Evolutionary conservation across 2,113 vertebrate genomes (phyloP), one percentile per base, ranked within the genome.

Genomic region (Xerus inauris): DNA sequence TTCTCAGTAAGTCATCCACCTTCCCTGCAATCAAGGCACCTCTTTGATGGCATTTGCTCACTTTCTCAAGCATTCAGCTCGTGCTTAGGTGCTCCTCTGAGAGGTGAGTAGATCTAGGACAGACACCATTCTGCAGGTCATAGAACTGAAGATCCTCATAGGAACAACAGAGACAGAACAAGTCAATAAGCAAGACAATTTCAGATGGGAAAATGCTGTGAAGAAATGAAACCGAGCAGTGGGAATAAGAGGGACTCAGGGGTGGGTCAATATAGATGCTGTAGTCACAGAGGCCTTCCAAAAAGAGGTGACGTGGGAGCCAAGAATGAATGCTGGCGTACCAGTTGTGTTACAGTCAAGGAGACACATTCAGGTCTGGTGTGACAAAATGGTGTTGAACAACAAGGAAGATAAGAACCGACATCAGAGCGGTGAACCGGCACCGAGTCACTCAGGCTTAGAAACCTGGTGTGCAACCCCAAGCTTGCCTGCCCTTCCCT

Each of bases 61-160:
- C 49, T 80, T 80, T 79, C 26, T 54, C 12, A 3, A 0, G 1
- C 11, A 24, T 1, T 10, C 1, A 5, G 6, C 26, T 14, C 16
- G 35, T 13, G 26, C 35, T 57, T 2, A 6, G 20, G 19, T 40
- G 11, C 20, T 45, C 51, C 51, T 7, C 12, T 32, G 19, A 47
- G 38, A 59, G 64, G 73, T 28, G 14, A 57, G 26, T 0, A 12
- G 40, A 69, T 54, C 59, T 14, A 42, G 51, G 51, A 35, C 1
- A 75, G 47, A 22, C 20, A n/a, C 17, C 0, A 1, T 38, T 2
- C 9, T 0, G 10, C 3, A 19, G 47, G 32, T 24, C 26, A 12
- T 0, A 30, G 62, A 49, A 16, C 17, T 42, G 19, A 62, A 42
- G n/a, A 17, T 38, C 73, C n/a, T 28, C 76, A 42, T 7, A 42